phyloP scores from a whole-genome alignment of 1,140 invertebrate species.

The Lepidotrigona ventralis region DNA sequence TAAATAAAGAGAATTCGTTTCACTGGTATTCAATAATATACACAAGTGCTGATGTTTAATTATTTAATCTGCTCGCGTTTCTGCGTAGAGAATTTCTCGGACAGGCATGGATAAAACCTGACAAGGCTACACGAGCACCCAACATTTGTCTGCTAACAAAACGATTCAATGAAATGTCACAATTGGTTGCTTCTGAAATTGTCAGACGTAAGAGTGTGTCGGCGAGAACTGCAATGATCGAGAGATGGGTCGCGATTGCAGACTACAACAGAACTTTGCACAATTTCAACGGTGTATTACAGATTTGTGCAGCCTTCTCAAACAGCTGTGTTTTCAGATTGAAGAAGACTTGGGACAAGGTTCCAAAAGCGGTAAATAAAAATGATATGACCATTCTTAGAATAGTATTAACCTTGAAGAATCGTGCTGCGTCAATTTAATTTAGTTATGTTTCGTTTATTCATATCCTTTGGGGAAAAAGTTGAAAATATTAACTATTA shows the following conservation, averaged over 20 bases:
- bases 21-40: no score
- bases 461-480: no score
- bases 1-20: background rate
- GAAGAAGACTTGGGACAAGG: conserved; percentile 97
- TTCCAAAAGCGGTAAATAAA: conserved; percentile 91
- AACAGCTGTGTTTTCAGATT: conserved; percentile 94
- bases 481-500: no score
- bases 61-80: background rate
- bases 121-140: conserved; percentile 90
- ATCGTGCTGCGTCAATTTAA: no score
- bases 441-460: no score
- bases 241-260: conserved; percentile 97
- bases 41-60: background rate
- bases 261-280: conserved; percentile 95
- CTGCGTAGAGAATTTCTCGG: conserved; percentile 90
- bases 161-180: conserved; percentile 95
- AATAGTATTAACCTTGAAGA: no score
- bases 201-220: conserved; percentile 85
- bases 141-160: conserved; percentile 91
- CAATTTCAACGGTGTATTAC: conserved; percentile 97
- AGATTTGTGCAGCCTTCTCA: conserved; percentile 95
- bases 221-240: conserved; percentile 90
- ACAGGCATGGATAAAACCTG: conserved; percentile 95
- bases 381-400: no score
- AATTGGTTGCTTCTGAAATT: conserved; percentile 93